Evolutionary conservation across 2,113 vertebrate species (phyloP).

Genomic region (Vicugna pacos): DNA sequence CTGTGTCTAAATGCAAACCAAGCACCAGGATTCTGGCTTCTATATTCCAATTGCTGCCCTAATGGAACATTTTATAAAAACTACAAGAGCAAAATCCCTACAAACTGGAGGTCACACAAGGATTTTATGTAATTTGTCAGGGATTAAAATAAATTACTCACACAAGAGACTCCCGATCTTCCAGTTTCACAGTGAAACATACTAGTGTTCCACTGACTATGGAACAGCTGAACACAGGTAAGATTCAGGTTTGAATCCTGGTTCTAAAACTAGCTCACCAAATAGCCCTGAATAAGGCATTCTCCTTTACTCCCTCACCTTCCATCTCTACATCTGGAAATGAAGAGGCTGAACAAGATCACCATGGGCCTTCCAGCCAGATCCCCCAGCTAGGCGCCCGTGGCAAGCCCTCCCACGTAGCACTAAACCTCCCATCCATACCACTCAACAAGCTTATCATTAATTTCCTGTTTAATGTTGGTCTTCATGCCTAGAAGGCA

Average conservation of each 20-base stretch:
- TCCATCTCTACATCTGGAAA: not conserved
- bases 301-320: not conserved
- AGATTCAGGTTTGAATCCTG: not conserved
- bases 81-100: not conserved
- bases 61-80: constrained; percentile 28
- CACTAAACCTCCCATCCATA: not conserved
- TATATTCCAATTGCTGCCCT: not conserved
- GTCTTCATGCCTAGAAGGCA: not conserved
- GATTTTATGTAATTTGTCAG: not conserved
- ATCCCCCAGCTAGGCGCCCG: not conserved
- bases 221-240: not conserved
- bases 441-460: not conserved
- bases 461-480: not conserved
- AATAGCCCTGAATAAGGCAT: not conserved
- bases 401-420: not conserved
- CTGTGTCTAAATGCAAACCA: not conserved
- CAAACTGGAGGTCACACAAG: not conserved
- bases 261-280: not conserved
- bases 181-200: not conserved
- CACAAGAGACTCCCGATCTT: not conserved
- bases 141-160: not conserved
- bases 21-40: not conserved
- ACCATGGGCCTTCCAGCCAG: not conserved
- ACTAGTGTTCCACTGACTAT: not conserved
- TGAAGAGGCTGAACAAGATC: not conserved